Base-by-base conservation (phyloP, 2,797 vertebrate genomes). In the Trematomus bernacchii region DNA sequence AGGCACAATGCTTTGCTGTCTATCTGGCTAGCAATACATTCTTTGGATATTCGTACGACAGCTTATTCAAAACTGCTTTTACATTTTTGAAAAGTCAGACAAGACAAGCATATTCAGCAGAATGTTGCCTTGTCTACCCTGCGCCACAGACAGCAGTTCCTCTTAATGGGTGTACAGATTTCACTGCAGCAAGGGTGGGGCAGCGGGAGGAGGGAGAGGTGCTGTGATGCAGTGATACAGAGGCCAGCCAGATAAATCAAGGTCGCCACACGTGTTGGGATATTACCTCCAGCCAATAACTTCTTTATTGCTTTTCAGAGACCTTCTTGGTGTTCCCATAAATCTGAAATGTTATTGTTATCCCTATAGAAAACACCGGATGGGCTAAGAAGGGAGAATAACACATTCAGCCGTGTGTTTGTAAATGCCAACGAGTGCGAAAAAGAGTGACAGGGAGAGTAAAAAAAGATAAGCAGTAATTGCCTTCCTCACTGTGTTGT, bases 301-400 rank as follows among this genome's bases (percentile, higher is more conserved):
- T 92, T 85, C 84, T 93, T 93, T 95, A 94, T 94, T 94, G 94
- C 94, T 92, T 95, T 91, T 92, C 60, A 9, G 80, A 92, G 83
- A 88, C 87, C 85, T 89, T 84, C 80, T 72, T 53, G 75, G 77
- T 73, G 77, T 84, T 88, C 82, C 85, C 84, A 93, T 94, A 89
- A 93, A 94, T 93, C 84, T 87, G 59, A 86, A 83, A 88, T 77
- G 85, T 84, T 90, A 83, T 88, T 85, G 79, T 90, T 84, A 83
- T 88, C 78, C 75, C 84, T 86, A 80, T 70, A 85, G 84, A 90
- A 87, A 37, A 86, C 57, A 60, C 61, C 65, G 30, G 23, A 72
- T 30, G 68, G 63, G 37, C 57, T 59, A 71, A 66, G 52, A 42
- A 72, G 69, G 66, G 84, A 79, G 58, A 51, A 77, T 30, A 57